A percentile compares a stretch with the other conserved stretches of the same genome.
These are phyloP conservation scores for Campopleginae sp. DNA, from an alignment of 2,888 invertebrate genomes.

Conservation along the genomic window DNA sequence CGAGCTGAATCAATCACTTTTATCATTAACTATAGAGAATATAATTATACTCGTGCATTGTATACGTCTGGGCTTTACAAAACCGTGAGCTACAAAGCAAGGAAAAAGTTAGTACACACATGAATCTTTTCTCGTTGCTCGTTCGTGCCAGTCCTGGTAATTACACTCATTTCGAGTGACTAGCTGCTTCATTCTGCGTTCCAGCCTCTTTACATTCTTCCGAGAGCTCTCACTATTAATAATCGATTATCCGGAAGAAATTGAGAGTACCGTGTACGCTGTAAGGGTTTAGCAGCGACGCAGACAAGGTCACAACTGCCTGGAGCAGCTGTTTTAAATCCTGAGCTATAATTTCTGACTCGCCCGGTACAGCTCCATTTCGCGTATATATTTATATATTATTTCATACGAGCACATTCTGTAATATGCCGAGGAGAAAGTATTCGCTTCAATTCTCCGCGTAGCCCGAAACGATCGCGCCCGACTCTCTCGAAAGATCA, in stretches of 20 bases:
- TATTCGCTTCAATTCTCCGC: constrained; percentile 74
- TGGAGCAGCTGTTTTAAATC: constrained; percentile 39
- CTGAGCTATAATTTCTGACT: constrained; percentile 38
- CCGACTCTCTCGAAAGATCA: constrained; percentile 61
- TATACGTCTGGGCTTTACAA: constrained; percentile 8
- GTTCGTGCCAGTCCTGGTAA: constrained; percentile 20
- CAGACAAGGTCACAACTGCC: constrained; percentile 77
- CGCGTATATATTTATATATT: neutral
- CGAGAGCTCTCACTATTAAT: constrained; percentile 55
- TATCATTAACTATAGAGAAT: constrained; percentile 37
- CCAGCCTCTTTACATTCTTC: constrained; percentile 1
- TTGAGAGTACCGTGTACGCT: constrained; percentile 75
- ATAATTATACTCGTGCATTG: constrained; percentile 39
- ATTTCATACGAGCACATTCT: neutral
- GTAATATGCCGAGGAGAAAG: constrained; percentile 73
- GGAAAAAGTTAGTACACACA: neutral
- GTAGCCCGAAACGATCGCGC: constrained; percentile 44
- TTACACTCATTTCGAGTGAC: constrained; percentile 18
- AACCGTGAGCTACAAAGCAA: neutral
- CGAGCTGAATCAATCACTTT: constrained; percentile 5
- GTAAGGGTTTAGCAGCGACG: constrained; percentile 68
- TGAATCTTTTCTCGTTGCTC: neutral
- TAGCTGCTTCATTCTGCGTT: neutral
- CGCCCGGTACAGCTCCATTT: constrained; percentile 4
- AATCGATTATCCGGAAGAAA: constrained; percentile 77